These are phyloP conservation scores for Diplodus puntazzo DNA, from an alignment of 2,797 vertebrate species.

Conservation along the genomic window DNA sequence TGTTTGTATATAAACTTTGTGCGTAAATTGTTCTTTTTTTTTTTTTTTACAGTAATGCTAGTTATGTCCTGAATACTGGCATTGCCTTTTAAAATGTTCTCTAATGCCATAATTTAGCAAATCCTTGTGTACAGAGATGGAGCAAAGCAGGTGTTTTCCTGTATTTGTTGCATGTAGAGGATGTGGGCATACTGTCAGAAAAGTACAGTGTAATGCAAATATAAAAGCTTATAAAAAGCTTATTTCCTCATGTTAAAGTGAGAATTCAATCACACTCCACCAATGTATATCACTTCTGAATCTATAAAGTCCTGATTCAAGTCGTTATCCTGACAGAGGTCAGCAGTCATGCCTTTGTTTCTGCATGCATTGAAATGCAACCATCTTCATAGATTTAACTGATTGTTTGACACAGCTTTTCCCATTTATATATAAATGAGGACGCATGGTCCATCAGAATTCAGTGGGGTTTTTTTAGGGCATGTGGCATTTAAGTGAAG, in stretches of 20 bases:
- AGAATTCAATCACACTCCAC: not conserved
- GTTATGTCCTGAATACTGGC: not conserved
- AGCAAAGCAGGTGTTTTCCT: not conserved
- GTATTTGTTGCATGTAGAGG: not conserved
- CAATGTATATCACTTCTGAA: not conserved
- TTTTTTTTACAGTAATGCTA: not conserved
- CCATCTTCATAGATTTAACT: slow-evolving; percentile 11
- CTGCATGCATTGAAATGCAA: slow-evolving; percentile 34
- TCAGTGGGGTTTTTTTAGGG: not conserved
- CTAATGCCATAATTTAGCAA: not conserved
- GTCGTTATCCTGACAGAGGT: slow-evolving; percentile 5
- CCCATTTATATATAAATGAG: not conserved
- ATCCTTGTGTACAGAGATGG: not conserved
- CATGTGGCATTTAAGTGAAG: not conserved
- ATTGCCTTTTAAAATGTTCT: not conserved
- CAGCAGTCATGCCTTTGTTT: slow-evolving; percentile 24
- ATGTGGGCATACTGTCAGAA: not conserved
- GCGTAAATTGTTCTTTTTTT: not conserved
- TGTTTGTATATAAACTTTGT: not conserved
- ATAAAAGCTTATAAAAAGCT: not conserved
- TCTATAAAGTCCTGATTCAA: not conserved
- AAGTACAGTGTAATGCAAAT: not conserved
- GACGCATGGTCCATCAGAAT: slow-evolving; percentile 32
- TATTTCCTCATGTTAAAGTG: not conserved
- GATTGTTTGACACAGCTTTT: slow-evolving; percentile 6